Percentiles rank a stretch among this genome's conserved stretches.
Conservation (phyloP, 2,113 vertebrate genomes). For the Crocuta crocuta region DNA sequence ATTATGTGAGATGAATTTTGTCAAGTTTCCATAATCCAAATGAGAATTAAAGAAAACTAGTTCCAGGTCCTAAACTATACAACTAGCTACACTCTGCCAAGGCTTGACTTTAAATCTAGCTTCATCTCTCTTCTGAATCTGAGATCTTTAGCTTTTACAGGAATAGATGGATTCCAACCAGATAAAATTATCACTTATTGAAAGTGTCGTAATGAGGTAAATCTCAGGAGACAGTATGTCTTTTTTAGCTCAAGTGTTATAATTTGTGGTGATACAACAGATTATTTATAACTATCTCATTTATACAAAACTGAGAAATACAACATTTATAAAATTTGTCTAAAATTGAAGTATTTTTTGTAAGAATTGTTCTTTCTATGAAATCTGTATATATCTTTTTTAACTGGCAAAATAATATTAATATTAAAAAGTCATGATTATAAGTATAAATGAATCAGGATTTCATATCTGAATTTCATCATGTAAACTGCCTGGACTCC, state of each 20-base stretch:
- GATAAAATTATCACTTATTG: neutral
- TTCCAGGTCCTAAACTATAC: neutral
- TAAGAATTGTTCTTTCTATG: neutral
- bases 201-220: neutral
- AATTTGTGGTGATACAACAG: neutral
- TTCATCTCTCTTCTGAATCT: neutral
- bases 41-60: neutral
- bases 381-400: neutral
- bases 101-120: neutral
- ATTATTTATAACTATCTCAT: neutral
- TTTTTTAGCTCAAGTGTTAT: neutral
- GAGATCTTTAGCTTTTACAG: neutral
- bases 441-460: neutral
- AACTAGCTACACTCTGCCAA: neutral
- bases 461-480: neutral
- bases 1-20: neutral
- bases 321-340: neutral
- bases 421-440: neutral
- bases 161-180: neutral
- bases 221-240: neutral
- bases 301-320: neutral
- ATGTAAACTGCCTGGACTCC: neutral
- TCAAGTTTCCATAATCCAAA: neutral
- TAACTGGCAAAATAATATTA: neutral
- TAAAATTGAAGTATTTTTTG: neutral